phyloP scores from a whole-genome alignment of 64 coral and sea anemone species.

The Montipora capricornis region DNA sequence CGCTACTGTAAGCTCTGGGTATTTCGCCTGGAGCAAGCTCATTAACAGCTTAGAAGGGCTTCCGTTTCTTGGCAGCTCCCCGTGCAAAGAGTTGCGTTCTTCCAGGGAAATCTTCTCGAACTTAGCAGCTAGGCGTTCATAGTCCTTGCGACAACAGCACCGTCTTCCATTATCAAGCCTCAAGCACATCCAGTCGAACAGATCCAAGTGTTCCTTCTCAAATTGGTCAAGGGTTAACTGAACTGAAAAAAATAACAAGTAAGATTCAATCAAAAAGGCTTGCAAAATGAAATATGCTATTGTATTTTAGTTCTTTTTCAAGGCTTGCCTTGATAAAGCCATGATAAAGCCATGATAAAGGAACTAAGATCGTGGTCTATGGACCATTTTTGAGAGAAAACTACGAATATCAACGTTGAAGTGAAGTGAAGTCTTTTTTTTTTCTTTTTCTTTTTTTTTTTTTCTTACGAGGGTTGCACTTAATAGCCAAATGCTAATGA shows the following conservation, averaged over 20 bases:
- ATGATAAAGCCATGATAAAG: too few species aligned
- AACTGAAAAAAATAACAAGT: not conserved
- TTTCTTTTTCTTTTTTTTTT: too few species aligned
- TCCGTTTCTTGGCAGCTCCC: not conserved
- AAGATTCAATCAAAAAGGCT: too few species aligned
- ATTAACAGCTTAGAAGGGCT: constrained; percentile 15
- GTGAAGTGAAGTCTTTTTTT: too few species aligned
- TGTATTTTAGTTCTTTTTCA: too few species aligned
- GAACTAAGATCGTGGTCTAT: too few species aligned
- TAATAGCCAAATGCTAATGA: too few species aligned
- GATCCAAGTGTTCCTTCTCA: not conserved
- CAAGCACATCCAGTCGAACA: constrained; percentile 1
- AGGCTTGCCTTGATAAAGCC: too few species aligned
- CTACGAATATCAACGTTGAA: too few species aligned
- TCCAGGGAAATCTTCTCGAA: not conserved
- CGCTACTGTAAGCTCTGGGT: not conserved
- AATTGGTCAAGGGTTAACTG: not conserved
- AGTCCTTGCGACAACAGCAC: not conserved
- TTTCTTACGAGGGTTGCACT: too few species aligned
- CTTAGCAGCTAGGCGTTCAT: constrained; percentile 1
- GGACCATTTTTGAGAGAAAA: too few species aligned
- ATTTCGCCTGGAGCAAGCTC: not conserved
- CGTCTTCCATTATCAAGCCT: constrained; percentile 5
- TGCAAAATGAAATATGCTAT: too few species aligned
- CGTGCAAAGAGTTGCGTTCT: not conserved